A percentile compares a stretch with the other conserved stretches of the same genome.
These are phyloP conservation scores for Trachymyrmex septentrionalis DNA, from an alignment of 1,140 invertebrate genomes.

Conservation along the genomic window DNA sequence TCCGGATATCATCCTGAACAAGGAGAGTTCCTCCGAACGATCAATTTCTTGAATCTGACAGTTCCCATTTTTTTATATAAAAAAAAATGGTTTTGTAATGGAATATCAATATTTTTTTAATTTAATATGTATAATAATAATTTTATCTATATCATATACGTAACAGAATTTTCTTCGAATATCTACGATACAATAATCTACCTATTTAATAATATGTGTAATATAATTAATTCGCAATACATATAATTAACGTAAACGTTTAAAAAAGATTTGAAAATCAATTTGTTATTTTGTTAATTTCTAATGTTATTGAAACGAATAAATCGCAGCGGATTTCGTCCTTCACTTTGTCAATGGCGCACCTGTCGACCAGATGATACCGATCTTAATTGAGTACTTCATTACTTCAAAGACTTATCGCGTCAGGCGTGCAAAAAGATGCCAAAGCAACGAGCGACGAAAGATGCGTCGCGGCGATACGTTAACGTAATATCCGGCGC, in stretches of 20 bases:
- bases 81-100: not conserved
- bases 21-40: not conserved
- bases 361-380: constrained; percentile 48
- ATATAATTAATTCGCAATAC: not conserved
- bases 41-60: constrained; percentile 1
- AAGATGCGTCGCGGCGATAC: constrained; percentile 48
- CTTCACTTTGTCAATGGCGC: constrained; percentile 45
- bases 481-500: constrained; percentile 59
- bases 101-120: not conserved
- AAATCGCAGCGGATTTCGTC: constrained; percentile 32
- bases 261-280: not conserved
- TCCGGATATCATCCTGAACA: not conserved
- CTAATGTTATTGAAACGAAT: constrained; percentile 31
- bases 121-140: not conserved
- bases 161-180: not conserved
- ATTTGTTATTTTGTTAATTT: constrained; percentile 1
- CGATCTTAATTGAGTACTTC: constrained; percentile 64
- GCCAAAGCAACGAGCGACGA: constrained; percentile 38
- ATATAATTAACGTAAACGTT: not conserved
- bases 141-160: not conserved
- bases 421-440: constrained; percentile 30
- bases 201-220: not conserved
- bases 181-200: not conserved
- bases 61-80: not conserved
- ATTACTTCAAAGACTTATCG: constrained; percentile 61